These are phyloP conservation scores for Oscheius sp. DNA, from an alignment of 2,888 invertebrate species.

Conservation along the genomic window DNA sequence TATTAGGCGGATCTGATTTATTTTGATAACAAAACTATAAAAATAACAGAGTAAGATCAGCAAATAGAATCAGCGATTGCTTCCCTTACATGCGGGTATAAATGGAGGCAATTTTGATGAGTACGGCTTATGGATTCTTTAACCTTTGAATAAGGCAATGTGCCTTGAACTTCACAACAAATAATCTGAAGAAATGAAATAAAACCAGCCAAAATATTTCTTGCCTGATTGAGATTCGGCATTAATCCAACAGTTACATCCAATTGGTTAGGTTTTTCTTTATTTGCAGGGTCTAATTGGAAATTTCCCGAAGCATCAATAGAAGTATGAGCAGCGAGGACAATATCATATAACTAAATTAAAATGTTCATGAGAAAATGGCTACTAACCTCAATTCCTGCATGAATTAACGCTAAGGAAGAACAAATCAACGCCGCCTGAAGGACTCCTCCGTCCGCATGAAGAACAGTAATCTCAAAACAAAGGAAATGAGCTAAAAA, in stretches of 20 bases:
- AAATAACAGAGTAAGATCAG: not conserved
- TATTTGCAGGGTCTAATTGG: conserved; percentile 9
- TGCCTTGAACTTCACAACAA: conserved; percentile 26
- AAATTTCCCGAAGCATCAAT: not conserved
- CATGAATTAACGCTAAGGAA: conserved; percentile 48
- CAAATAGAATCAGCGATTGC: conserved; percentile 4
- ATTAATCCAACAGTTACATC: conserved; percentile 21
- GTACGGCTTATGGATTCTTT: not conserved
- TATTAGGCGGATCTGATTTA: not conserved
- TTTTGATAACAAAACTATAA: not conserved
- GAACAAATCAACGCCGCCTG: conserved; percentile 39
- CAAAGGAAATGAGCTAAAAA: not conserved
- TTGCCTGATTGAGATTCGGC: conserved; percentile 29
- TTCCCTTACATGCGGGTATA: conserved; percentile 8
- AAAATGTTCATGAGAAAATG: not conserved
- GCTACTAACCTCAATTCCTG: conserved; percentile 45
- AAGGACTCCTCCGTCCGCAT: conserved; percentile 51
- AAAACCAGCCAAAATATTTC: not conserved
- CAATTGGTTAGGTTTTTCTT: not conserved
- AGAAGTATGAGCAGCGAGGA: conserved; percentile 15
- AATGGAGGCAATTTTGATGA: not conserved
- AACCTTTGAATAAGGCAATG: not conserved
- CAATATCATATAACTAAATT: conserved; percentile 19
- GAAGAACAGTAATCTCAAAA: conserved; percentile 44
- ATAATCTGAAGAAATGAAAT: conserved; percentile 23